Conservation (phyloP, 2,113 vertebrate species). For the mouse (Mus musculus) region GRCm39 chr3:75146501-75147000, state of each 20-base stretch:
- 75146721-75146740: background rate
- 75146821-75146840: background rate
- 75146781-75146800: background rate
- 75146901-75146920: background rate
- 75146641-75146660: background rate
- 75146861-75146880: background rate
- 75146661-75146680: background rate
- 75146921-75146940: background rate
- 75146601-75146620: background rate
- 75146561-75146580: background rate
- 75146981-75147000: background rate
- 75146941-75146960: slow-evolving; percentile 2
- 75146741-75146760: background rate
- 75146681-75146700: background rate
- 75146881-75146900: background rate
- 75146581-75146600: background rate
- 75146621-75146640: background rate
- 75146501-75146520: background rate
- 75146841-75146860: background rate
- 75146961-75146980: background rate
- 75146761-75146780: background rate
- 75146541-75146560: background rate
- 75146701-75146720: background rate
- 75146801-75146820: background rate
- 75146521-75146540: background rate